Evolutionary conservation across 1,140 invertebrate genomes (phyloP).

Genomic region (Pantala flavescens): DNA sequence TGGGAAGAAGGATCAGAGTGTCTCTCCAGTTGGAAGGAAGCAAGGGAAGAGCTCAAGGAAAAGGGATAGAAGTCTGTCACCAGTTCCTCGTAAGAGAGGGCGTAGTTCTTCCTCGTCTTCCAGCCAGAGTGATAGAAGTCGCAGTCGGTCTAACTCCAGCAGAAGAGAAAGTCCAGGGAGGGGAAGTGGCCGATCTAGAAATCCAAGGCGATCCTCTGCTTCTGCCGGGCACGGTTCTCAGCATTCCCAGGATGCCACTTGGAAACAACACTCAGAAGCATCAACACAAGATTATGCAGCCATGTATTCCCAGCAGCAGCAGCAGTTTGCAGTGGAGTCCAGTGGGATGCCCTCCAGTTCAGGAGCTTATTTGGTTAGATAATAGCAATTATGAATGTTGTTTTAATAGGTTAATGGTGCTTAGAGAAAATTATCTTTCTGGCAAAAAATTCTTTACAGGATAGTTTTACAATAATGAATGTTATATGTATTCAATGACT

Average conservation of each 20-base stretch:
- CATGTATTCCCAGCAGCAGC: not conserved
- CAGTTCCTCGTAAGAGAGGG: not conserved
- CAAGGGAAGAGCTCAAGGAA: not conserved
- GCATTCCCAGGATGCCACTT: not conserved
- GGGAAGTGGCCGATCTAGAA: not conserved
- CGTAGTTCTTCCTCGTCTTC: not conserved
- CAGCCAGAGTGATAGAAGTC: not conserved
- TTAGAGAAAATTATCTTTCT: not conserved
- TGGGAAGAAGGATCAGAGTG: not conserved
- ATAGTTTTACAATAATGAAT: not conserved
- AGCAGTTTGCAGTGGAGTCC: not conserved
- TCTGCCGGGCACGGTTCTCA: not conserved
- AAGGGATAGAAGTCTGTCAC: not conserved
- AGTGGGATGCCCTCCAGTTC: not conserved
- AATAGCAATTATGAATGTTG: not conserved
- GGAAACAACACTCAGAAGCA: not conserved
- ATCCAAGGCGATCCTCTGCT: not conserved
- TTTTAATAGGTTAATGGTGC: not conserved
- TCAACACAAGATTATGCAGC: not conserved
- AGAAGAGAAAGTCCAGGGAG: not conserved
- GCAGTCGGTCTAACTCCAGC: not conserved
- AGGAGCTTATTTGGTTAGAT: not conserved
- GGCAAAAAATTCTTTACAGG: constrained; percentile 1
- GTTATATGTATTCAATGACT: not conserved
- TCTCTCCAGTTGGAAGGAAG: not conserved